Conservation (phyloP, 2,797 vertebrate species). For the Esox lucius region DNA sequence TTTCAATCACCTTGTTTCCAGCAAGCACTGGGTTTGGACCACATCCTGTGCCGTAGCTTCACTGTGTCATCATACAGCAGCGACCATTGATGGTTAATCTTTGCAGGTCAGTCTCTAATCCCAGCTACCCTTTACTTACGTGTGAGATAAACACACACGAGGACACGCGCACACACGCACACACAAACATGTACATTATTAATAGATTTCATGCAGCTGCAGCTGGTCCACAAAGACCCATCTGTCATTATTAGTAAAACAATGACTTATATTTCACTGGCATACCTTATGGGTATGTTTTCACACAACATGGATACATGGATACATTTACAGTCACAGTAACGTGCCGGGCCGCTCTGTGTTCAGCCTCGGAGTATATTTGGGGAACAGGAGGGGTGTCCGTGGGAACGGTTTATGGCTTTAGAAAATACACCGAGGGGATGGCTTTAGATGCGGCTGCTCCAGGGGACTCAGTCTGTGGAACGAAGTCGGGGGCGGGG, state of each 20-base stretch:
- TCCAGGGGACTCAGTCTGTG: neutral
- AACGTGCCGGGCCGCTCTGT: neutral
- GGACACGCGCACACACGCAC: neutral
- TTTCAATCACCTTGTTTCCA: conserved; percentile 30
- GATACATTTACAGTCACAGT: neutral
- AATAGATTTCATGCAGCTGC: neutral
- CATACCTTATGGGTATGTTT: neutral
- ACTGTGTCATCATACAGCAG: neutral
- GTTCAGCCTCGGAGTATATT: neutral
- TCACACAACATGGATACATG: neutral
- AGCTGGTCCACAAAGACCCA: neutral
- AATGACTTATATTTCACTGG: neutral
- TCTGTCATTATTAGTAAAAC: neutral
- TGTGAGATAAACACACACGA: neutral
- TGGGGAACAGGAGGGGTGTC: neutral
- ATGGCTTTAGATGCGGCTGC: neutral
- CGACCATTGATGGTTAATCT: neutral
- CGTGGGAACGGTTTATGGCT: neutral
- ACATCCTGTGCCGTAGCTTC: neutral
- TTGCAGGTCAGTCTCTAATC: neutral
- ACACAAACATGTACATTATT: neutral
- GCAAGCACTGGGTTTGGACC: neutral
- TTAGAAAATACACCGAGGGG: neutral
- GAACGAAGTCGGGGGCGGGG: neutral
- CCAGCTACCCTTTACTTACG: neutral